A percentile compares a stretch with the other conserved stretches of the same genome.
These are phyloP conservation scores for Cryptoprocta ferox DNA, from an alignment of 2,797 vertebrate genomes.

Conservation along the genomic window DNA sequence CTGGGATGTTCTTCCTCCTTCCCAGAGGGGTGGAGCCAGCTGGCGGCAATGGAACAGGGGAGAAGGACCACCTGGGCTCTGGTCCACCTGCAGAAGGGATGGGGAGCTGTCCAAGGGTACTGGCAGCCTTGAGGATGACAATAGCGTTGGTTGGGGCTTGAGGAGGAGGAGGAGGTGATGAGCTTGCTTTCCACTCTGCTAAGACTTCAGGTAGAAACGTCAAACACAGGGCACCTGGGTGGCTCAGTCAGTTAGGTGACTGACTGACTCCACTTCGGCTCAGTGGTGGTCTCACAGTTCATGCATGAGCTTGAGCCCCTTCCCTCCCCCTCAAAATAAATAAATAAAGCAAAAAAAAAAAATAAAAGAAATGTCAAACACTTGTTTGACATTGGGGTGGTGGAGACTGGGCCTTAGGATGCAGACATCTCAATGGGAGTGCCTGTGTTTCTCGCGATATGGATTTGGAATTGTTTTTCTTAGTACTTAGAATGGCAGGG, in stretches of 20 bases:
- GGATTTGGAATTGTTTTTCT: neutral
- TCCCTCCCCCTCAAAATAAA: too few relatives aligned
- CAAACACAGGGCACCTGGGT: too few relatives aligned
- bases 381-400: neutral
- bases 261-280: too few relatives aligned
- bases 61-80: neutral
- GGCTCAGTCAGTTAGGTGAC: too few relatives aligned
- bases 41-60: accelerated
- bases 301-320: too few relatives aligned
- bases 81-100: neutral
- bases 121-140: accelerated
- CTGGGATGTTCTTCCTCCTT: accelerated
- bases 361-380: neutral
- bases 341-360: too few relatives aligned
- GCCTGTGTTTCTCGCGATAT: too few relatives aligned
- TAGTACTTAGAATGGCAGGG: neutral
- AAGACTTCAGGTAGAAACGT: neutral
- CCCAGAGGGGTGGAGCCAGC: neutral
- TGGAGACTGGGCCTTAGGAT: neutral
- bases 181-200: neutral
- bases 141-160: too few relatives aligned
- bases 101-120: neutral
- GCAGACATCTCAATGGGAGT: too few relatives aligned
- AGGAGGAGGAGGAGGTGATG: neutral
- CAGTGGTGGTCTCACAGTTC: too few relatives aligned